Evolutionary conservation across 2,797 vertebrate genomes (phyloP).

Genomic region (Tamandua tetradactyla): DNA sequence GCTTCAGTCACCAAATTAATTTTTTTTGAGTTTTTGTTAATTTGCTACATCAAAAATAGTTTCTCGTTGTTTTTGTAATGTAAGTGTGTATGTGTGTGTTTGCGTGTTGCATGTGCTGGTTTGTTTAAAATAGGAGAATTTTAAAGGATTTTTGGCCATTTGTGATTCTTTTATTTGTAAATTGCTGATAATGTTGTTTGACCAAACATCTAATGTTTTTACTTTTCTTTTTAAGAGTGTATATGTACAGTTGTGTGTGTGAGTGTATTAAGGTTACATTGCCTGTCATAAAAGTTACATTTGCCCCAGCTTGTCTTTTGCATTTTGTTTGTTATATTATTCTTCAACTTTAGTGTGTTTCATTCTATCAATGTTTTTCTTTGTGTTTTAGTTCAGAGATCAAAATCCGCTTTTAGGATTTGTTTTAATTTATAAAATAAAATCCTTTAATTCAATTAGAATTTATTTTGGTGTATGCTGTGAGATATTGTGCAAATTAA

Average conservation of each 20-base stretch:
- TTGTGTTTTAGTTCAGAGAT: slow-evolving; percentile 3
- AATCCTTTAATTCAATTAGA: background rate
- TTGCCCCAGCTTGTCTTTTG: background rate
- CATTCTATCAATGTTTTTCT: slow-evolving; percentile 6
- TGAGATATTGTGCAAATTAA: background rate
- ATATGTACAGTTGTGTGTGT: background rate
- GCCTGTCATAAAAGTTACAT: background rate
- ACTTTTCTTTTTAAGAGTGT: background rate
- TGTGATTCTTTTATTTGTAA: slow-evolving; percentile 20
- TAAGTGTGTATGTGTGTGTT: background rate
- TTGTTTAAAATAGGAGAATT: background rate
- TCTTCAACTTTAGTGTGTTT: slow-evolving; percentile 33
- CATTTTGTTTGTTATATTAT: slow-evolving; percentile 46
- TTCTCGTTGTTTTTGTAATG: background rate
- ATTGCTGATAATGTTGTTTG: slow-evolving; percentile 1
- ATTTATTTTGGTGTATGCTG: slow-evolving; percentile 1
- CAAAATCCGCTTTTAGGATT: background rate
- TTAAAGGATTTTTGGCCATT: slow-evolving; percentile 27
- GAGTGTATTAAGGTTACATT: background rate
- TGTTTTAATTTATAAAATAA: slow-evolving; percentile 58
- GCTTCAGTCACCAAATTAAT: background rate
- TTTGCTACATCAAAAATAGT: background rate
- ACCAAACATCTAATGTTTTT: slow-evolving; percentile 6
- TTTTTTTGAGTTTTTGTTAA: slow-evolving; percentile 8
- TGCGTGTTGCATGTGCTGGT: background rate